These are phyloP conservation scores for Alligator sinensis DNA, from an alignment of 2,113 vertebrate species.

Conservation along the genomic window DNA sequence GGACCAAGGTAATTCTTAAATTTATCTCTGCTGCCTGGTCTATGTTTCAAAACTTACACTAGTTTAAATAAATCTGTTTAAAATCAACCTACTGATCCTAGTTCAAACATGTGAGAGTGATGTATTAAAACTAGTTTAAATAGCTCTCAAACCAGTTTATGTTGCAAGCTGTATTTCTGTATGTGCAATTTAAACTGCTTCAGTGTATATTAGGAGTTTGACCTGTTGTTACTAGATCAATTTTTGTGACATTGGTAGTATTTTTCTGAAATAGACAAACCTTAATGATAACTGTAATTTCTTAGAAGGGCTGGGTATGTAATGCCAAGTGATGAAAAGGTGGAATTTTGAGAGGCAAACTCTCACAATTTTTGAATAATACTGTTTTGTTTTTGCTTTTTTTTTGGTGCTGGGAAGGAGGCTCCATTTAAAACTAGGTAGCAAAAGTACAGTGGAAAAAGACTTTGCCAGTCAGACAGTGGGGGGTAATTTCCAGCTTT, in stretches of 20 bases:
- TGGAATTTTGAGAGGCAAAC: neutral
- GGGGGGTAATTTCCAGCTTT: neutral
- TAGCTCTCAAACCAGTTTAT: neutral
- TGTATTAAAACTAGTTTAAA: neutral
- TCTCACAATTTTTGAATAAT: neutral
- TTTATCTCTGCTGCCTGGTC: neutral
- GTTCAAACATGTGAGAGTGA: neutral
- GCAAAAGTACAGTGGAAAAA: neutral
- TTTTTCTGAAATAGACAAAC: neutral
- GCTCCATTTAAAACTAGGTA: neutral
- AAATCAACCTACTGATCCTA: neutral
- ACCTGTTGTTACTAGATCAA: neutral
- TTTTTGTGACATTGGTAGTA: neutral
- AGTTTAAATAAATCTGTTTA: neutral
- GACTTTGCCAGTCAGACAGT: neutral
- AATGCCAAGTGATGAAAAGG: neutral
- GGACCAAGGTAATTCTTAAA: accelerated
- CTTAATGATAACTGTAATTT: neutral
- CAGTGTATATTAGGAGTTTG: neutral
- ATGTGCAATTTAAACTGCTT: neutral
- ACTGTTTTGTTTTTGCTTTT: neutral
- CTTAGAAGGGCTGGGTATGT: accelerated
- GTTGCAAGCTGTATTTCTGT: neutral
- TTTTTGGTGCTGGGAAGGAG: neutral
- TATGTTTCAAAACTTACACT: neutral